Conservation (phyloP, 2,113 vertebrate species). For the Azemiops feae region DNA sequence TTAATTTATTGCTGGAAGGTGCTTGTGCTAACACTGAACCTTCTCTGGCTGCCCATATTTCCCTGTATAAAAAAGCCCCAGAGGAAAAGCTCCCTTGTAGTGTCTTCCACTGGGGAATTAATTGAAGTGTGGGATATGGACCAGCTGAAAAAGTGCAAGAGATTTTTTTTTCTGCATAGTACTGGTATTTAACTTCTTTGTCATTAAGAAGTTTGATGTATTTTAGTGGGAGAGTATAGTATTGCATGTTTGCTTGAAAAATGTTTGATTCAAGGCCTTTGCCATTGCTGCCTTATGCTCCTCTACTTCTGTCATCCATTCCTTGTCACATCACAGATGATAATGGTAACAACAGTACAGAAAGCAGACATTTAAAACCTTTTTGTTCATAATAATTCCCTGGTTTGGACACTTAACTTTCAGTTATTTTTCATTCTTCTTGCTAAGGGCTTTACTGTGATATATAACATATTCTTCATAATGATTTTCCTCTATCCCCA, state of each 20-base stretch:
- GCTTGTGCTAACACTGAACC: not conserved
- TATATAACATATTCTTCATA: not conserved
- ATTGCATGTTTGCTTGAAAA: not conserved
- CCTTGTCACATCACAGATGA: not conserved
- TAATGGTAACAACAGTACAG: not conserved
- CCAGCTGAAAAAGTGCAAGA: not conserved
- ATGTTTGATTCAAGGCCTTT: not conserved
- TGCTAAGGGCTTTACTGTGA: not conserved
- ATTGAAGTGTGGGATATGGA: not conserved
- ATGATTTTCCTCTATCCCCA: not conserved
- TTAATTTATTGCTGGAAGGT: not conserved
- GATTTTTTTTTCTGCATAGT: not conserved
- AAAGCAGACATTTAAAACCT: not conserved
- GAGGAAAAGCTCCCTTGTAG: not conserved
- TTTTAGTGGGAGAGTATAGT: not conserved
- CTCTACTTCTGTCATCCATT: not conserved
- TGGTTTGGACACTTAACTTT: not conserved
- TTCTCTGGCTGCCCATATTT: not conserved
- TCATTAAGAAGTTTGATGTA: not conserved
- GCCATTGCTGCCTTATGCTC: not conserved
- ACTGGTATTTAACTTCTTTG: not conserved
- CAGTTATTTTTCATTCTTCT: not conserved
- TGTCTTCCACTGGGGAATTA: not conserved
- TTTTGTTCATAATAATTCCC: not conserved
- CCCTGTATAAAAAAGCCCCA: not conserved